Evolutionary conservation across 2,113 vertebrate genomes (phyloP).

Genomic region (Ibidorhyncha struthersii): DNA sequence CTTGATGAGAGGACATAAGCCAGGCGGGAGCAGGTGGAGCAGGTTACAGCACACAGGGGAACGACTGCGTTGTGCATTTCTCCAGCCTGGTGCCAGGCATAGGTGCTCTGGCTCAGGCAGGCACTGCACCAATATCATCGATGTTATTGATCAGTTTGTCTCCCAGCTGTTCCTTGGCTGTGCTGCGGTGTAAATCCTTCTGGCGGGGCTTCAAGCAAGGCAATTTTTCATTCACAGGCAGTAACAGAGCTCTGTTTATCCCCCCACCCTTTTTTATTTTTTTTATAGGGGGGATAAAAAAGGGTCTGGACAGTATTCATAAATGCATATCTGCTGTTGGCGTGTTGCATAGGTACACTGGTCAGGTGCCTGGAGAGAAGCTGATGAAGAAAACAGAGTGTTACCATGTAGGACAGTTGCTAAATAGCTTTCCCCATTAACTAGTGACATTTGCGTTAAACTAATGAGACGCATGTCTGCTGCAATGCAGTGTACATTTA

Average conservation of each 20-base stretch:
- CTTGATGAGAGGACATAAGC: not conserved
- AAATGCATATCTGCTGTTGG: not conserved
- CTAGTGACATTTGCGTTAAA: slow-evolving; percentile 60
- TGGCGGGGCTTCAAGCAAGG: not conserved
- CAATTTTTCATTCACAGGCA: not conserved
- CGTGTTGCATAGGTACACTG: not conserved
- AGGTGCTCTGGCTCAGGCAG: not conserved
- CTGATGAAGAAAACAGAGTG: slow-evolving; percentile 10
- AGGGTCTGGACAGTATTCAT: not conserved
- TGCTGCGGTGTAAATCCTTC: not conserved
- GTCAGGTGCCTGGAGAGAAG: not conserved
- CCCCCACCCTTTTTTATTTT: accelerated
- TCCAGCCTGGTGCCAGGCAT: not conserved
- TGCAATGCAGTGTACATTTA: slow-evolving; percentile 60
- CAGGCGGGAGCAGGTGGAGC: not conserved
- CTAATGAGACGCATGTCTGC: slow-evolving; percentile 59
- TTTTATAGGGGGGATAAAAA: not conserved
- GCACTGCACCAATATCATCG: not conserved
- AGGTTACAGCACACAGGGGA: not conserved
- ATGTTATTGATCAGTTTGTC: not conserved
- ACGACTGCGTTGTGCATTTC: accelerated
- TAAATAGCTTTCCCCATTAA: slow-evolving; percentile 48
- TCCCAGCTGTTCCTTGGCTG: not conserved
- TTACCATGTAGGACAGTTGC: not conserved
- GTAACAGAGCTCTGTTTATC: not conserved